Evolutionary conservation across 2,888 invertebrate genomes (phyloP).

Genomic region (Acrobasis suavella): DNA sequence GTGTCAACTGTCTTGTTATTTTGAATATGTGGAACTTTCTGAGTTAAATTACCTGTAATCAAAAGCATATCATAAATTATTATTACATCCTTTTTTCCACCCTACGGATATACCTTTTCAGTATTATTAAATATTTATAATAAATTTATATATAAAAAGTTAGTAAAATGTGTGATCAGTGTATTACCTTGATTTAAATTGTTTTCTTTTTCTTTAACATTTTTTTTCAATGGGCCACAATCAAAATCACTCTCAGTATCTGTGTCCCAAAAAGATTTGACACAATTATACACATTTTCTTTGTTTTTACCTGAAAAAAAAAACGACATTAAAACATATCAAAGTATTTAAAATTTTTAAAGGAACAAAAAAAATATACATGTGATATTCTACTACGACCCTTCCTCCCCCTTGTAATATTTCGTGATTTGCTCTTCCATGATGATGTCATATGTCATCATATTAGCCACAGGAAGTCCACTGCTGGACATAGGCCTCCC

Average conservation of each 20-base stretch:
- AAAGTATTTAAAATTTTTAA: no score
- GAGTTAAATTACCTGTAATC: conserved; percentile 9
- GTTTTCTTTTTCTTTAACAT: conserved; percentile 34
- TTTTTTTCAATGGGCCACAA: conserved; percentile 30
- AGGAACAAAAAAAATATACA: no score
- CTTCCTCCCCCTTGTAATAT: no score
- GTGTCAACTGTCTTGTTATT: not conserved
- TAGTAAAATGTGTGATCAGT: not conserved
- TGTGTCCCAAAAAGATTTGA: conserved; percentile 64
- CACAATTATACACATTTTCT: conserved; percentile 38
- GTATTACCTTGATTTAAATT: conserved; percentile 31
- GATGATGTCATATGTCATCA: no score
- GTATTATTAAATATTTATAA: no score
- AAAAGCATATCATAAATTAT: not conserved
- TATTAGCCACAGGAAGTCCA: no score
- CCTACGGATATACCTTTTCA: no score
- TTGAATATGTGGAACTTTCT: not conserved
- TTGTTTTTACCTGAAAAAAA: conserved; percentile 38
- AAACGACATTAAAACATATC: not conserved
- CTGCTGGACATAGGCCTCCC: no score
- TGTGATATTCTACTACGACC: no score
- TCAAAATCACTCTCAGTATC: conserved; percentile 67
- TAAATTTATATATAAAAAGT: no score
- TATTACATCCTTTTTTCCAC: no score
- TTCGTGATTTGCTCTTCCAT: no score